Conservation (phyloP, 2,797 vertebrate species). For the Loris lydekkerianus region DNA sequence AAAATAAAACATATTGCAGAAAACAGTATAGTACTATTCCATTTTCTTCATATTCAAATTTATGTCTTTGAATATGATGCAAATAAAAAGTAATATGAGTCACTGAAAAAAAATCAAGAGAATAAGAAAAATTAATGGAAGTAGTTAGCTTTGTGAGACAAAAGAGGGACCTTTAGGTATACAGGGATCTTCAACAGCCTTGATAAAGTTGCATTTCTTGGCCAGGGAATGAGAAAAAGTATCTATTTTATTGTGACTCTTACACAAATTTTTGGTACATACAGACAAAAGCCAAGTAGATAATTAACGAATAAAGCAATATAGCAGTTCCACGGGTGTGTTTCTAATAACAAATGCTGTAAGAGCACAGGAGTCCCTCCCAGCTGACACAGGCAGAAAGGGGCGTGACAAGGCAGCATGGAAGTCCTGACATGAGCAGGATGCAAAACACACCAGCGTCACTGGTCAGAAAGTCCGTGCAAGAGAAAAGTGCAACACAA, state of each 20-base stretch:
- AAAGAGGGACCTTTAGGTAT: neutral
- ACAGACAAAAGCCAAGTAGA: neutral
- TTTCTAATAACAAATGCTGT: neutral
- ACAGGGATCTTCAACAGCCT: neutral
- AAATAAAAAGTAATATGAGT: neutral
- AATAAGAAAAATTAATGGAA: neutral
- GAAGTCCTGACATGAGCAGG: neutral
- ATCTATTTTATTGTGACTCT: neutral
- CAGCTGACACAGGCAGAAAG: neutral
- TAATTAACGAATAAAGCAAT: conserved; percentile 18
- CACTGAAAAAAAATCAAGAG: neutral
- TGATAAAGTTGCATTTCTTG: neutral
- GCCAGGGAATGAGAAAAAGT: neutral
- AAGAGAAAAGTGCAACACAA: neutral
- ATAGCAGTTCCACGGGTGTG: neutral
- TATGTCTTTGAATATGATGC: neutral
- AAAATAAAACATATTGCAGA: neutral
- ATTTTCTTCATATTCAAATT: neutral
- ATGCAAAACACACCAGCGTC: neutral
- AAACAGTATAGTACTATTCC: neutral
- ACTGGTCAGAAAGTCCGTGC: neutral
- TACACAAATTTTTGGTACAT: neutral
- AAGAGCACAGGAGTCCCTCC: too few species aligned
- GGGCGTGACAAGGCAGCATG: neutral
- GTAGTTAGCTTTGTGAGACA: neutral